phyloP scores from a whole-genome alignment of 2,888 invertebrate genomes.

The Drosophila paramelanica region DNA sequence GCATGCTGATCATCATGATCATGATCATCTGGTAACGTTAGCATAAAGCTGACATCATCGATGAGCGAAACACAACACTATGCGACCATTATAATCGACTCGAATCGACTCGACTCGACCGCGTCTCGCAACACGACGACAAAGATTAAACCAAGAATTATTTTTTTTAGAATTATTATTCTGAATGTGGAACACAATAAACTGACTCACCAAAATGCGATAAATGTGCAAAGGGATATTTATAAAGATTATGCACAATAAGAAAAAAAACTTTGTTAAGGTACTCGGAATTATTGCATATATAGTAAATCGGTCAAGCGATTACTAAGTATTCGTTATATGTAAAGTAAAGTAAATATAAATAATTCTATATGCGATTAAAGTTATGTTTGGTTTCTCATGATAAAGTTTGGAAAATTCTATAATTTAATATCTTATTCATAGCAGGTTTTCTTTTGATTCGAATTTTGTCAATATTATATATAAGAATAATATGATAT shows the following conservation, averaged over 20 bases:
- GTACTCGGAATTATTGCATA: no score
- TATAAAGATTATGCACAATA: conserved; percentile 16
- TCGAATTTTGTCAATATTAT: no score
- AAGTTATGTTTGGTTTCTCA: no score
- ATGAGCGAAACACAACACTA: conserved; percentile 26
- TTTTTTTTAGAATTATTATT: conserved; percentile 16
- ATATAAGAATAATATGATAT: no score
- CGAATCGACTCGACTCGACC: background rate
- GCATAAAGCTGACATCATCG: conserved; percentile 65
- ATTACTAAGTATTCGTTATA: no score
- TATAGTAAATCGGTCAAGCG: no score
- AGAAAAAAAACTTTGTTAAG: background rate
- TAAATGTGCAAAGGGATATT: conserved; percentile 5
- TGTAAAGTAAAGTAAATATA: no score
- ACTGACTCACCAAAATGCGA: conserved; percentile 34
- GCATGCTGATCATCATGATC: conserved; percentile 28
- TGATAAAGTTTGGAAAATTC: no score
- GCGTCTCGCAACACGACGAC: conserved; percentile 10
- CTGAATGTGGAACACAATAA: conserved; percentile 17
- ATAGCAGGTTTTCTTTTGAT: no score
- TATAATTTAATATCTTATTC: no score
- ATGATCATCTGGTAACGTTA: conserved; percentile 42
- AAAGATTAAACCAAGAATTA: conserved; percentile 15
- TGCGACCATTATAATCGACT: conserved; percentile 43
- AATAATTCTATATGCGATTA: no score